Evolutionary conservation across 23 tunicate species (phyloP), one percentile per base, ranked within the genome.

Genomic region (Corella eumyota): DNA sequence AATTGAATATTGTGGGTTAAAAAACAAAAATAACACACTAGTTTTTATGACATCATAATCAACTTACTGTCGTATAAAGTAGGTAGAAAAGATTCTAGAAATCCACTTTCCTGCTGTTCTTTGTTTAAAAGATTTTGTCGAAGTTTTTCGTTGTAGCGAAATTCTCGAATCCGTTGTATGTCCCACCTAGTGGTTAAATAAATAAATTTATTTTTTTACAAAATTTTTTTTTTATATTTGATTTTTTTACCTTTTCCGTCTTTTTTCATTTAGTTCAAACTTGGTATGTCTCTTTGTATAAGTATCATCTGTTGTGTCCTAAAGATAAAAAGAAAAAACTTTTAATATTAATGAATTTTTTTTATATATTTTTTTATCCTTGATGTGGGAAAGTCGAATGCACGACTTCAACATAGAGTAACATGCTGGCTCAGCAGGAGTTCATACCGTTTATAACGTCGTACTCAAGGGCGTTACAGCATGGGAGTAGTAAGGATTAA

Each of bases 111-210:
- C 1, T 75, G 68, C 2, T 33, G 37, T 7, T 48, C 71, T 36
- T 81, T 81, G 56, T 82, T 82, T 28, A 61, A 32, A 25, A 66
- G 33, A 44, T 67, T 74, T 44, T 82, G 81, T 26, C 87, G 64
- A 17, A 82, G 63, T 62, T 74, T 82, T 54, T 82, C 92, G 44
- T 73, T 82, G 37, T 82, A 82, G 28, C 92, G 92, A 62, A 46
- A 82, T 54, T 82, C 92, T 7, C 92, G 80, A 3, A 82, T 82
- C 21, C 92, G 59, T 54, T 82, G 92, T 27, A 82, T 82, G 50
- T 82, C 92, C 92, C 92, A 82, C 30, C 81, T 75, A 50, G 19
- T 7, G n/a, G 6, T 53, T 15, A 11, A 53, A 19, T 6, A 15
- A 53, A 53, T 53, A 20, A 15, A 53, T 53, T 53, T 6, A 20